Base-by-base conservation (phyloP, 2,888 invertebrate genomes). In the Hymenopus coronatus region DNA sequence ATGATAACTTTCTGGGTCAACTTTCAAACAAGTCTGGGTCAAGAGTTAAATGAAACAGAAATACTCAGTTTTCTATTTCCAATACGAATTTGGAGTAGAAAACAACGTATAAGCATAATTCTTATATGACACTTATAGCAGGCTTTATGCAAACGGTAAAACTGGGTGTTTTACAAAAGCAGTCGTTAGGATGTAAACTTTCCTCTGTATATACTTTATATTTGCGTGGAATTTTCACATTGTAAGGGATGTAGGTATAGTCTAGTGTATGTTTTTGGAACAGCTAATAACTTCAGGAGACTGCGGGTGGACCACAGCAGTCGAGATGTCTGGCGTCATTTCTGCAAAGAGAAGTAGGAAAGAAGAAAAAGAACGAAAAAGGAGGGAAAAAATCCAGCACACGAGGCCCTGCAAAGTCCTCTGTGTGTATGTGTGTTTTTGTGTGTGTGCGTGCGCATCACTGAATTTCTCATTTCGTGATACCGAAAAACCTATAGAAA, bases 251-350 rank as follows among this genome's bases (percentile, higher is more conserved):
- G 12, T 3, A 12, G 40, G 12, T 6, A 28, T 28, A 84, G 28
- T 20, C 25, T 28, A 33, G 84, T 3, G 30, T 27, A 87, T 70
- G 82, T 82, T 87, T 87, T 82, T 87, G 30, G 33, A 82, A 87
- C 81, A 27, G 82, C 33, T 4, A 82, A 15, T 87, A 87, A 14
- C 9, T 6, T 27, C 8, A 82, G 40, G 87, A 70, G 87, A n/a
- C 87, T 87, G 87, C 28, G 40, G 54, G 82, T 82, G 87, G 81
- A 25, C 87, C 82, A 33, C 30, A 84, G 46, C 82, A 87, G 87
- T n/a, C 87, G 82, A 27, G 87, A 87, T 82, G 82, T 87, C 82
- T 87, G 87, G 87, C 87, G 87, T 87, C 87, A 87, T 87, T 30
- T 82, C 82, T 87, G 82, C 84, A 30, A 70, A 70, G 54, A 70